Percentiles rank a stretch among this genome's conserved stretches.
Evolutionary conservation across 2,888 invertebrate genomes (phyloP).

Genomic region (Escarpia spicata): DNA sequence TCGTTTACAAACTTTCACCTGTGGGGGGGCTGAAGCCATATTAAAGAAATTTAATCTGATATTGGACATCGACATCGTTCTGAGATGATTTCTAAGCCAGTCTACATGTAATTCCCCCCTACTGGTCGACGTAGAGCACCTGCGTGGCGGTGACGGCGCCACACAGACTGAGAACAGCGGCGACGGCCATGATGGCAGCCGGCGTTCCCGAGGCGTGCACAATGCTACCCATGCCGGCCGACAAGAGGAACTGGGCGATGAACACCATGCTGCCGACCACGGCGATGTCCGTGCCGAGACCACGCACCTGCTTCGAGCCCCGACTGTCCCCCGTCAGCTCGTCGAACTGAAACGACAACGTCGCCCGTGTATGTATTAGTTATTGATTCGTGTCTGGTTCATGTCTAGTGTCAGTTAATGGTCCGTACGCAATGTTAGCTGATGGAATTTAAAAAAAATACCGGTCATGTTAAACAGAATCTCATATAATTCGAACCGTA

Average conservation of each 20-base stretch:
- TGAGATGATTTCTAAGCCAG: not conserved
- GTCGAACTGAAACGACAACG: conserved; percentile 16
- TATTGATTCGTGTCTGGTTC: no score
- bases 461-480: no score
- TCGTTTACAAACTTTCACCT: no score
- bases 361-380: not conserved
- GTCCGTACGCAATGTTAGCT: no score
- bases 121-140: conserved; percentile 89
- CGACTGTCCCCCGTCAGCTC: not conserved
- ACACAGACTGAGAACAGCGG: conserved; percentile 83
- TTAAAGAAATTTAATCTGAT: no score
- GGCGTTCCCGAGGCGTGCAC: conserved; percentile 82
- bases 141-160: conserved; percentile 87
- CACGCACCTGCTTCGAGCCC: conserved; percentile 70
- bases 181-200: conserved; percentile 86
- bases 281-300: conserved; percentile 93
- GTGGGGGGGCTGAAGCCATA: no score
- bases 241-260: conserved; percentile 90
- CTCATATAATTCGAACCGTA: no score
- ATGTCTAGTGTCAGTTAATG: no score
- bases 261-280: conserved; percentile 96
- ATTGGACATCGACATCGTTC: no score
- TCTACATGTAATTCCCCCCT: not conserved
- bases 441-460: no score
- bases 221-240: conserved; percentile 70